Evolutionary conservation across 2,888 invertebrate genomes (phyloP).

Genomic region (Drosophila mercatorum): DNA sequence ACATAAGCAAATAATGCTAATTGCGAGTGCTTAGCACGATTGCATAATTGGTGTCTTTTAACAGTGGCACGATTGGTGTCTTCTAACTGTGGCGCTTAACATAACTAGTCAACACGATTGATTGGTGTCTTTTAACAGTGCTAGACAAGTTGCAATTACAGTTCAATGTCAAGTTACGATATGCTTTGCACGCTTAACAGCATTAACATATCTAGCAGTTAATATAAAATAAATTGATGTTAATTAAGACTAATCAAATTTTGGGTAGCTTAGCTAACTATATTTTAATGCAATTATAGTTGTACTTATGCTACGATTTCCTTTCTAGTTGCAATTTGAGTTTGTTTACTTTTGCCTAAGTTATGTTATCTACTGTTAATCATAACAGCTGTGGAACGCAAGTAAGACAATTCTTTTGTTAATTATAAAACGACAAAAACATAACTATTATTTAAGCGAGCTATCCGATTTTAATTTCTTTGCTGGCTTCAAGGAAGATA

Average conservation of each 20-base stretch:
- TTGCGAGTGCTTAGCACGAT: not conserved
- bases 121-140: too few species aligned
- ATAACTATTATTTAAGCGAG: too few species aligned
- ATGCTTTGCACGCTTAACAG: not conserved
- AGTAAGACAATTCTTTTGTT: too few species aligned
- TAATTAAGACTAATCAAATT: not conserved
- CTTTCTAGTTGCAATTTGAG: not conserved
- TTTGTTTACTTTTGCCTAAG: not conserved
- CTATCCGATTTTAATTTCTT: not conserved
- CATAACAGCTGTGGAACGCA: too few species aligned
- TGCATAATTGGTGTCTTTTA: too few species aligned
- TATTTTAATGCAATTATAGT: too few species aligned
- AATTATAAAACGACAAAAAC: too few species aligned
- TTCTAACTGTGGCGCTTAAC: not conserved
- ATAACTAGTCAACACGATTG: not conserved
- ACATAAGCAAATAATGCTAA: not conserved
- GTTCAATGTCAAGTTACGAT: not conserved
- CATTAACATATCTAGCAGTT: not conserved
- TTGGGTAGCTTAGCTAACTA: too few species aligned
- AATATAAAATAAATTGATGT: not conserved
- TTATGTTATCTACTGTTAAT: not conserved
- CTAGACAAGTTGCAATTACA: not conserved
- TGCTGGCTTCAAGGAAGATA: not conserved
- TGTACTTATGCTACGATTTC: too few species aligned
- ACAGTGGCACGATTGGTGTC: too few species aligned